These are phyloP conservation scores for Smutsia temminckii DNA, from an alignment of 2,797 vertebrate species.

Conservation along the genomic window DNA sequence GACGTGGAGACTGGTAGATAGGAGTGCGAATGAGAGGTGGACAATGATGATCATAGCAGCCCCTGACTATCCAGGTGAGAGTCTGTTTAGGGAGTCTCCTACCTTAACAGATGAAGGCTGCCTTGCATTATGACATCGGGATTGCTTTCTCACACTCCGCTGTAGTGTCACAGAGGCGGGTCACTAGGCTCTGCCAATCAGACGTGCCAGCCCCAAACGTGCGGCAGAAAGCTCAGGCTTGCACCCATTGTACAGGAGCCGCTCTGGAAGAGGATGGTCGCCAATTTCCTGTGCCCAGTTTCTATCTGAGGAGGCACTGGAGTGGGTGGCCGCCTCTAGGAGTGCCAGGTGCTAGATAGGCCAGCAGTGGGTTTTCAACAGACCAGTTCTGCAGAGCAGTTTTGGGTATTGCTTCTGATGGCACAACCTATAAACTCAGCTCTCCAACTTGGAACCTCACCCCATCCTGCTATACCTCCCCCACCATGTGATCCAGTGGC, in stretches of 20 bases:
- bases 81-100: neutral
- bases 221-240: neutral
- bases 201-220: neutral
- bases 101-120: neutral
- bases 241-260: neutral
- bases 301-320: neutral
- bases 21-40: neutral
- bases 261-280: too few relatives aligned
- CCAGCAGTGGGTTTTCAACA: neutral
- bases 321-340: neutral
- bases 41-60: neutral
- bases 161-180: neutral
- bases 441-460: neutral
- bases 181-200: neutral
- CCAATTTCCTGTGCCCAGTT: fast-evolving
- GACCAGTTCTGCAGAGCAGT: neutral
- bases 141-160: neutral
- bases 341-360: neutral
- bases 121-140: neutral
- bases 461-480: fast-evolving
- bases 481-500: neutral
- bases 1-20: neutral
- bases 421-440: neutral
- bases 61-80: neutral
- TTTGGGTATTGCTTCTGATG: neutral